These are phyloP conservation scores for Brachycybe producta DNA, from an alignment of 2,888 invertebrate species.

Conservation along the genomic window DNA sequence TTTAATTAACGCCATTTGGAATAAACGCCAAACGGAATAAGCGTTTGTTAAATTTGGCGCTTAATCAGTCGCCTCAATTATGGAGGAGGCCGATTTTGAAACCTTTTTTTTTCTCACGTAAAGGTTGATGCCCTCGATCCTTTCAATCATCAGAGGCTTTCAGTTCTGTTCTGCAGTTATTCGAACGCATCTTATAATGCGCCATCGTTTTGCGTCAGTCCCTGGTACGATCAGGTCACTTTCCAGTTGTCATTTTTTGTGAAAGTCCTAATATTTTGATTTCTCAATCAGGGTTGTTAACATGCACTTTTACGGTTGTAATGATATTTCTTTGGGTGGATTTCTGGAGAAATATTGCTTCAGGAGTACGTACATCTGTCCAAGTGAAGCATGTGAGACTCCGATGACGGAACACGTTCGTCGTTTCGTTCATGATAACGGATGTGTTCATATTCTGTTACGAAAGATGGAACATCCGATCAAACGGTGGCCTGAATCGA, in stretches of 20 bases:
- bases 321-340: conserved; percentile 87
- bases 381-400: conserved; percentile 51
- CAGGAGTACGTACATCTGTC: conserved; percentile 39
- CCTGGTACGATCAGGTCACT: conserved; percentile 55
- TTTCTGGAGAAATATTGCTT: conserved; percentile 90
- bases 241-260: neutral
- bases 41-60: too few relatives aligned
- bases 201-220: conserved; percentile 78
- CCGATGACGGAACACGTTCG: conserved; percentile 78
- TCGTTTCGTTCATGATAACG: conserved; percentile 78
- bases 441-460: conserved; percentile 64
- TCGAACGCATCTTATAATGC: conserved; percentile 59
- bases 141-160: conserved; percentile 68
- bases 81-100: too few relatives aligned
- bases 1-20: too few relatives aligned
- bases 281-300: conserved; percentile 55
- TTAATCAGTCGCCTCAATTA: too few relatives aligned
- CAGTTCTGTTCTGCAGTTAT: conserved; percentile 80
- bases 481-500: conserved; percentile 30
- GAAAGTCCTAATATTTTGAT: neutral
- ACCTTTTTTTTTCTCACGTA: neutral
- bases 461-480: conserved; percentile 39
- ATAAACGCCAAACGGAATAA: too few relatives aligned
- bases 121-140: conserved; percentile 58
- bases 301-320: conserved; percentile 90